phyloP scores from a whole-genome alignment of 1,140 invertebrate species.

The Ptiloglossa arizonensis region DNA sequence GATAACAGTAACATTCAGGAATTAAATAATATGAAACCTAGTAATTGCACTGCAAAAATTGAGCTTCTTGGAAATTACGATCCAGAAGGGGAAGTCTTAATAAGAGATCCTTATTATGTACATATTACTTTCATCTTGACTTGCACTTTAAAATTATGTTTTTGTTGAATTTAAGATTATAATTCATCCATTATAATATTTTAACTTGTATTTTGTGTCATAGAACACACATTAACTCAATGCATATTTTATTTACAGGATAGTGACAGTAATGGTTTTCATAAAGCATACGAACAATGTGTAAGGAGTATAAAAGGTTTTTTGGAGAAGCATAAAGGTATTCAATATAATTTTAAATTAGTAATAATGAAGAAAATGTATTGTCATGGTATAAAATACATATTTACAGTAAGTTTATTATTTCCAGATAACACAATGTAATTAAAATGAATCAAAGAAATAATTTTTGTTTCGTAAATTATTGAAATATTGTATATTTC shows the following conservation, averaged over 20 bases:
- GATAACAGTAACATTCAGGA: conserved; percentile 91
- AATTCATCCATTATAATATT: conserved; percentile 22
- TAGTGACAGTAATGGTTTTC: conserved; percentile 84
- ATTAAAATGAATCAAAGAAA: neutral
- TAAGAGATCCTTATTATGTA: conserved; percentile 95
- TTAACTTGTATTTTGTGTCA: neutral
- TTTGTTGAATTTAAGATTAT: neutral
- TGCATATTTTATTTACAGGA: conserved; percentile 78
- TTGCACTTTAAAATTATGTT: conserved; percentile 2
- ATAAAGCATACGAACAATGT: conserved; percentile 88
- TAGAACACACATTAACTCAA: conserved; percentile 25
- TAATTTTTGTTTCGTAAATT: neutral
- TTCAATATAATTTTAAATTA: neutral
- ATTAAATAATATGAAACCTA: conserved; percentile 84
- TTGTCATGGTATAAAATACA: neutral
- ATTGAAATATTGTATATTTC: conserved; percentile 15
- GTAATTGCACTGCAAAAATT: conserved; percentile 86
- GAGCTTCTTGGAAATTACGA: conserved; percentile 91
- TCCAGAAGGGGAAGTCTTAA: conserved; percentile 88
- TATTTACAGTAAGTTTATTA: neutral
- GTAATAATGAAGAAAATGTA: neutral
- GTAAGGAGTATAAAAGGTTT: conserved; percentile 86
- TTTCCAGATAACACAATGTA: neutral
- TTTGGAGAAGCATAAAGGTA: conserved; percentile 70
- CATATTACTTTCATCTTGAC: conserved; percentile 60